Evolutionary conservation across 1,140 invertebrate species (phyloP), one percentile per base, ranked within the genome.

Genomic region (Elymnias hypermnestra): DNA sequence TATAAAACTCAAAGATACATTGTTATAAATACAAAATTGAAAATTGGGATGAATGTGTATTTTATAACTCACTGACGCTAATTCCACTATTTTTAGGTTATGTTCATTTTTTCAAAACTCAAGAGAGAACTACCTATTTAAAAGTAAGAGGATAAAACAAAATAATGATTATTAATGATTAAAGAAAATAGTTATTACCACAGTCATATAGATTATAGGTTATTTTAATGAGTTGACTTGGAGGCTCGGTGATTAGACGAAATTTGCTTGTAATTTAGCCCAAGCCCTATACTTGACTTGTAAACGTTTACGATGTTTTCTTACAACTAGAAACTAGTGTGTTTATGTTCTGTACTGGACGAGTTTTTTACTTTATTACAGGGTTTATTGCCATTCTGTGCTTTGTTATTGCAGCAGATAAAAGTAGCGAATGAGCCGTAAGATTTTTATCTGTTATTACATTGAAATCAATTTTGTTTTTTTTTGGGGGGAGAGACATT

Each of bases 241-340:
- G n/a, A n/a, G n/a, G n/a, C n/a, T n/a, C n/a, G n/a, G n/a, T n/a
- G n/a, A n/a, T n/a, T n/a, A n/a, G n/a, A n/a, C n/a, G n/a, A n/a
- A n/a, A n/a, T n/a, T 1, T 28, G 25, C 48, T 25, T 21, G 2
- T 44, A 6, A 22, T 43, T 60, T 38, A 29, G 4, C 38, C 55
- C 53, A 31, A 19, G 8, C 43, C 0, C 35, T 42, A 46, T 42
- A 63, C 60, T 72, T 62, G 53, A 70, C 70, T 72, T 69, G 61
- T 67, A 71, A 72, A 45, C 66, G 60, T 71, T 79, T 71, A 72
- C 66, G 75, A 72, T 64, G 63, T 73, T 75, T 74, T 70, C 70
- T 74, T 71, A 69, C 64, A 68, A 72, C 61, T 65, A 63, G 58
- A 40, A 49, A 57, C 56, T 58, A 55, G n/a, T n/a, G 61, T 62